Evolutionary conservation across 2,797 vertebrate genomes (phyloP).

Genomic region (Percopsis omiscomaycus): DNA sequence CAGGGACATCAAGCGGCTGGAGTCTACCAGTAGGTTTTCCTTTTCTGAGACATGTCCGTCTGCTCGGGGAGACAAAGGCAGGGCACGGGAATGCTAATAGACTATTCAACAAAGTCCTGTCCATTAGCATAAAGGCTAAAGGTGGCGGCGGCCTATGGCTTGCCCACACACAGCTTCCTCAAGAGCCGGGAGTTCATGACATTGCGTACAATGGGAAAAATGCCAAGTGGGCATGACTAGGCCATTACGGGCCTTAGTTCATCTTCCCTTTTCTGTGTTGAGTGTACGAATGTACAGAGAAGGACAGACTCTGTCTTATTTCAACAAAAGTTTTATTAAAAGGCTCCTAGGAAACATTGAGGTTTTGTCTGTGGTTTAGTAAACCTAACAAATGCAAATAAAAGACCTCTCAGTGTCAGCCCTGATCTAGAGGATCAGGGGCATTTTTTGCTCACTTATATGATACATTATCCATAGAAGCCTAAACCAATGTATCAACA

Average conservation of each 20-base stretch:
- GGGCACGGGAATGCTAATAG: conserved; percentile 74
- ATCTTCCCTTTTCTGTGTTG: conserved; percentile 56
- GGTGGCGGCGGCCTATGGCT: conserved; percentile 66
- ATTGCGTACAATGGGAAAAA: conserved; percentile 74
- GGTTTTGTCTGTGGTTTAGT: conserved; percentile 63
- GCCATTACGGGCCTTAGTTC: conserved; percentile 53
- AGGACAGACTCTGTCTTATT: conserved; percentile 51
- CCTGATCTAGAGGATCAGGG: conserved; percentile 23
- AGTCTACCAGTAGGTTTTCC: conserved; percentile 85
- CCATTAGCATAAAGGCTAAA: conserved; percentile 79
- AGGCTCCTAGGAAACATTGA: conserved; percentile 60
- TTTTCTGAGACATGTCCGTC: conserved; percentile 53
- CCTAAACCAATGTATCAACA: background rate
- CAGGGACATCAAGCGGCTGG: conserved; percentile 88
- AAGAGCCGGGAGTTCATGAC: conserved; percentile 72
- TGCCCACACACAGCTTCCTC: conserved; percentile 71
- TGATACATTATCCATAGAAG: conserved; percentile 11
- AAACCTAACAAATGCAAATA: conserved; percentile 50
- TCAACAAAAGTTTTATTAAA: conserved; percentile 54
- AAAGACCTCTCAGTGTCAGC: conserved; percentile 49
- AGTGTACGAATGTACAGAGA: conserved; percentile 55
- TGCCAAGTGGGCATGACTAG: conserved; percentile 72
- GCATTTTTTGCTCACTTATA: conserved; percentile 1
- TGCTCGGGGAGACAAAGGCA: conserved; percentile 62
- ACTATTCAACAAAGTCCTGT: conserved; percentile 60